Percentiles rank a stretch among this genome's conserved stretches.
phyloP scores from a whole-genome alignment of 2,888 invertebrate genomes.

The Cheilosia vulpina region DNA sequence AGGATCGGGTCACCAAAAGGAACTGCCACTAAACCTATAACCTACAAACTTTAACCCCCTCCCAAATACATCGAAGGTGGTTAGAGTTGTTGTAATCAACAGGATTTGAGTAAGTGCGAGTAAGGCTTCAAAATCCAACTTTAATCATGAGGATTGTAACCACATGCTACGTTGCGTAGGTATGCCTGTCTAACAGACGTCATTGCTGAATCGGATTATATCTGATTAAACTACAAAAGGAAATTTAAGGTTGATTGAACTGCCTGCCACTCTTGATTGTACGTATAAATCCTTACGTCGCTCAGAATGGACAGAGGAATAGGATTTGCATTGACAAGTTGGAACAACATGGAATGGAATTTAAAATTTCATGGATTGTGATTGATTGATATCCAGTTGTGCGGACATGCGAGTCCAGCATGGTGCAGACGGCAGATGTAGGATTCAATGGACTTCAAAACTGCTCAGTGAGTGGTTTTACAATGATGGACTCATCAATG shows the following conservation, averaged over 20 bases:
- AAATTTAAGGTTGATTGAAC: constrained; percentile 23
- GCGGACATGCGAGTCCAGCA: background rate
- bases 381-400: constrained; percentile 7
- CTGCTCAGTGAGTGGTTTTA: too few species aligned
- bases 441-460: background rate
- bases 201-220: background rate
- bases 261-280: background rate
- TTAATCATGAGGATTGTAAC: background rate
- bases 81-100: background rate
- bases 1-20: background rate
- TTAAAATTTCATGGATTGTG: constrained; percentile 23
- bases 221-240: constrained; percentile 23
- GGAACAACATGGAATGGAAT: constrained; percentile 11
- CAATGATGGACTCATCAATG: too few species aligned
- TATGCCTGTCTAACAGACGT: background rate
- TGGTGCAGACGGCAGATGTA: background rate
- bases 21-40: background rate
- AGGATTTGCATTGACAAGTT: constrained; percentile 6
- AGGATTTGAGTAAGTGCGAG: background rate
- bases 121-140: background rate
- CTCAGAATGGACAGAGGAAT: constrained; percentile 1
- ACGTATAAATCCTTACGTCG: background rate
- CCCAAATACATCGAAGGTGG: background rate
- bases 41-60: background rate
- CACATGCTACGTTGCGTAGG: background rate